Base-by-base conservation (phyloP, 2,888 invertebrate genomes). In the Eurois occulta region DNA sequence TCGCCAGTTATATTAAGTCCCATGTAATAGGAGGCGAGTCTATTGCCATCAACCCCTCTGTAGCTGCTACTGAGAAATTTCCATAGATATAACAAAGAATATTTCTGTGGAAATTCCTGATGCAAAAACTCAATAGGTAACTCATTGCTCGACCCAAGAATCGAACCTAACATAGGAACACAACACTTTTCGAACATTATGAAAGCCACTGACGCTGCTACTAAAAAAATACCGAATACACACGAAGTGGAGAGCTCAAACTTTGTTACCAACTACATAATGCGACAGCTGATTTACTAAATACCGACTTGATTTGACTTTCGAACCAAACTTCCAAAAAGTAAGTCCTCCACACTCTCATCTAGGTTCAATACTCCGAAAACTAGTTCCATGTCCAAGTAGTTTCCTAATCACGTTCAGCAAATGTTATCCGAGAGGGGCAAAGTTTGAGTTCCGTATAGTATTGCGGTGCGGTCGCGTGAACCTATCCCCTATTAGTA, bases 371-470 rank as follows among this genome's bases (percentile, higher is more conserved):
- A 66, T 55, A 24, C 21, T 38, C 28, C 16, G 8, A 62, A 52
- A 78, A 72, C 52, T 18, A 38, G 46, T 70, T 55, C 41, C n/a
- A 43, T 60, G 46, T 60, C 32, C 58, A 72, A 73, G 84, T 64
- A 70, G 35, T 32, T n/a, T 68, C 73, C 85, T 84, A 77, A 85
- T 85, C 84, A 85, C 84, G 84, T 85, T 85, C 87, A 4, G 73
- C 76, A 85, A 85, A 85, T 87, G 87, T 85, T 87, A 81, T 80
- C 62, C 0, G 38, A 62, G 24, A 46, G 46, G 69, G 38, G 38
- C 18, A 46, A 73, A 60, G 72, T 83, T 86, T 78, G 72, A 64
- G 85, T 65, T 78, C 65, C 70, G 11, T 24, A n/a, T n/a, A 65
- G 55, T 72, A 79, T 87, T 79, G 84, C 67, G 64, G 71, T 68